These are phyloP conservation scores for Emydocephalus ijimae DNA, from an alignment of 2,113 vertebrate genomes.

Conservation along the genomic window DNA sequence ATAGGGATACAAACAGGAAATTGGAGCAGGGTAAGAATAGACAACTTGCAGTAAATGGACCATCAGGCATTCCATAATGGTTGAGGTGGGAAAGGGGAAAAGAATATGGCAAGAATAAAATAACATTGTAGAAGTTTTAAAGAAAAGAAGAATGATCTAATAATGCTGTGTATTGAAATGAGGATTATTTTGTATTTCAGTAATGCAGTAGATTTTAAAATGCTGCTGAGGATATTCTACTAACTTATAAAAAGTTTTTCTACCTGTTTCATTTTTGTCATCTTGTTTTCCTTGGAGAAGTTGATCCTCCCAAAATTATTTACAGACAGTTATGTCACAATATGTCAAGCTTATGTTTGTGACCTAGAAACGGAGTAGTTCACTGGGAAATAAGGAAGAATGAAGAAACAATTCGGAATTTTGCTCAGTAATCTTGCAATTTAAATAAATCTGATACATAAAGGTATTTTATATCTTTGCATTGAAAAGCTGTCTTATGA, in stretches of 20 bases:
- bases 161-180: neutral
- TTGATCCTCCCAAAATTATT: conserved; percentile 39
- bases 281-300: conserved; percentile 13
- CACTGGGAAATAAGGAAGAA: neutral
- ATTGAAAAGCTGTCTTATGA: neutral
- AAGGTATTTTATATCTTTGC: neutral
- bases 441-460: neutral
- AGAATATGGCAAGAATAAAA: neutral
- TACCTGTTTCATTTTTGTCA: neutral
- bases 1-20: neutral
- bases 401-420: neutral
- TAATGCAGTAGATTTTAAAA: conserved; percentile 42
- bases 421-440: neutral
- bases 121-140: neutral
- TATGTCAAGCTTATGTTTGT: neutral
- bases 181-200: conserved; percentile 32
- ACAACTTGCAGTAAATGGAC: neutral
- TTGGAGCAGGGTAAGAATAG: neutral
- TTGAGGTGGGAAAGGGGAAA: neutral
- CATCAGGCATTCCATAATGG: neutral
- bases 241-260: neutral
- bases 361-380: neutral
- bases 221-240: neutral
- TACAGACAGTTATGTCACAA: neutral
- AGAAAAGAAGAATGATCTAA: neutral